phyloP scores from a whole-genome alignment of 2,888 invertebrate genomes.

The Ennomos quercinarius region DNA sequence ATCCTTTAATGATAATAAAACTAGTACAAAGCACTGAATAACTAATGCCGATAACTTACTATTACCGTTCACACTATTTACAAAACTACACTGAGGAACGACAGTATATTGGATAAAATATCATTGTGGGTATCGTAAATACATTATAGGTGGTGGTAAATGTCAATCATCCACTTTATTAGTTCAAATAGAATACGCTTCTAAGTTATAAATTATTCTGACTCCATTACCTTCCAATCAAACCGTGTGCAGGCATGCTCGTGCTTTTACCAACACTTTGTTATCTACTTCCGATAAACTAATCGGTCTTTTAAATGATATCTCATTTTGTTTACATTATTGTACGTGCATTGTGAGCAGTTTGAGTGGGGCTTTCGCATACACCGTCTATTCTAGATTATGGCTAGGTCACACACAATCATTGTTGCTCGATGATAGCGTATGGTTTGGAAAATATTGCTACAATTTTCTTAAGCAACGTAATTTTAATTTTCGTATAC shows the following conservation, averaged over 20 bases:
- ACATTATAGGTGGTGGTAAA: constrained; percentile 13
- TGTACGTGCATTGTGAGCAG: constrained; percentile 36
- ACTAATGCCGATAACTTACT: too few relatives aligned
- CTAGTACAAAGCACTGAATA: too few relatives aligned
- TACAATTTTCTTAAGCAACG: too few relatives aligned
- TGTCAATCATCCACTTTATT: constrained; percentile 25
- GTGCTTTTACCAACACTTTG: constrained; percentile 29
- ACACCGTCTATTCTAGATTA: too few relatives aligned
- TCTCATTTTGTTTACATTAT: constrained; percentile 40
- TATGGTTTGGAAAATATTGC: too few relatives aligned
- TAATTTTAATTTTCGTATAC: too few relatives aligned
- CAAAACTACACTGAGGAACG: too few relatives aligned
- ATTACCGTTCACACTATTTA: too few relatives aligned
- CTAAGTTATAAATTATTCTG: constrained; percentile 21
- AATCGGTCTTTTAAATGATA: constrained; percentile 33
- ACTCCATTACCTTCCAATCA: constrained; percentile 13
- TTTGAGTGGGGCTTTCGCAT: constrained; percentile 7
- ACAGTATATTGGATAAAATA: not conserved
- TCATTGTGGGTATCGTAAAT: not conserved
- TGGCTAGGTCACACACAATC: too few relatives aligned
- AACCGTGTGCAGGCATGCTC: constrained; percentile 23
- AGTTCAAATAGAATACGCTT: constrained; percentile 20
- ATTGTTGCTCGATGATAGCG: too few relatives aligned
- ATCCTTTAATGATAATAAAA: not conserved
- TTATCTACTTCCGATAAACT: constrained; percentile 38